Conservation (phyloP, 2,888 invertebrate genomes). For the Merodon equestris region DNA sequence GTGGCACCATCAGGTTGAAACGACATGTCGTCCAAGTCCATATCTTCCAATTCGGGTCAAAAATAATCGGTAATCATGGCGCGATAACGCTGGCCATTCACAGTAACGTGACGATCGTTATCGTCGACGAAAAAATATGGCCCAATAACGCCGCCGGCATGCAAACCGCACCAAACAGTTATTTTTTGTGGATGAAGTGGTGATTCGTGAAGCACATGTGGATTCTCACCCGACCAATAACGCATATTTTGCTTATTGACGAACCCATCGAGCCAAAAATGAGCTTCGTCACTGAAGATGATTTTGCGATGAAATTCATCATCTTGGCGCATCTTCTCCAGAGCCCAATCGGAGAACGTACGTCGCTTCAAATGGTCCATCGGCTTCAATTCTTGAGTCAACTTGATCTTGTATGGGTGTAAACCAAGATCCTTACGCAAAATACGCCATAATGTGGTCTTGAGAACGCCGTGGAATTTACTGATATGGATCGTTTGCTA, state of each 20-base stretch:
- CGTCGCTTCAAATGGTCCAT: conserved; percentile 8
- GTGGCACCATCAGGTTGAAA: conserved; percentile 29
- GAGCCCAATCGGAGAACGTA: conserved; percentile 8
- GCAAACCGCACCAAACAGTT: conserved; percentile 15
- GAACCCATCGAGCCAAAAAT: conserved; percentile 4
- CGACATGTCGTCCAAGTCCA: conserved; percentile 11
- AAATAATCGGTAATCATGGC: conserved; percentile 14
- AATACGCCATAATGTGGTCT: not conserved
- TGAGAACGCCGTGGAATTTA: conserved; percentile 43
- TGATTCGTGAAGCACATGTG: conserved; percentile 7
- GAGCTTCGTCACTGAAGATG: conserved; percentile 1
- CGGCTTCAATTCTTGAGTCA: not conserved
- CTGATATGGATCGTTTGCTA: conserved; percentile 33
- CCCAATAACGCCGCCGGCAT: conserved; percentile 11
- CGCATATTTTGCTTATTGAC: conserved; percentile 8
- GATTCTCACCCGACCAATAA: conserved; percentile 1
- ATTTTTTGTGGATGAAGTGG: conserved; percentile 15
- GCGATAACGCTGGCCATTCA: conserved; percentile 8
- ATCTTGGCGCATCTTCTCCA: not conserved
- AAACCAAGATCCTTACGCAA: no score
- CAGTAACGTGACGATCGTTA: conserved; percentile 2
- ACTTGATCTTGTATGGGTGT: conserved; percentile 5
- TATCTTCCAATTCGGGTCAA: conserved; percentile 7
- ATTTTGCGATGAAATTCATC: no score
- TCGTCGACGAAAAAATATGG: conserved; percentile 24